Base-by-base conservation (phyloP, 2,113 vertebrate species). In the Athene cunicularia region DNA sequence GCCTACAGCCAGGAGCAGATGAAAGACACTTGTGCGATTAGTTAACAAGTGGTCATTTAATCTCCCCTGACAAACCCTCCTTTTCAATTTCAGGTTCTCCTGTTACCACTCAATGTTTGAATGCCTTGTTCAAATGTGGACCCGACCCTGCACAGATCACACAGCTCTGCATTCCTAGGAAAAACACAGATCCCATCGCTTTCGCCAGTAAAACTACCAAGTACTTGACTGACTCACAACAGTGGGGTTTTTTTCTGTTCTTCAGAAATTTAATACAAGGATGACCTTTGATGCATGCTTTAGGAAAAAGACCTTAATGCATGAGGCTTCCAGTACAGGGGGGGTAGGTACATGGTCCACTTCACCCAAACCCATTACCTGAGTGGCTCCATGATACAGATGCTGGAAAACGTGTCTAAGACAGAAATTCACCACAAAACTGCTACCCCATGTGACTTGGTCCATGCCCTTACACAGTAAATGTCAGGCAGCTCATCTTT, bases 11-110 rank as follows among this genome's bases (percentile, higher is more conserved):
- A 90, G 47, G 37, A 97, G 58, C 97, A 97, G 98, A 97, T 97
- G 97, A 98, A 98, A 98, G 96, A 94, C 88, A 96, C 96, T 96
- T 95, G 96, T 94, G 87, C 1, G 74, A 97, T 94, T 95, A 97
- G 89, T 91, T 97, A 97, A 97, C 95, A 97, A 97, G 96, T 94
- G 94, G 94, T 89, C 86, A 95, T 96, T 85, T 77, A 80, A 93
- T 95, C 95, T 88, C 82, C 71, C 75, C 88, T 32, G 50, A 88
- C 94, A 97, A 96, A 49, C n/a, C 56, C 71, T 84, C 56, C 53
- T 56, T 74, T 62, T 59, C 83, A 80, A 27, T 20, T 50, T 66
- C 68, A 77, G 95, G 52, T 74, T 90, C 77, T 94, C 84, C 82
- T 32, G 73, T 95, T 94, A n/a, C 81, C n/a, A 4, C 45, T 43